phyloP scores from a whole-genome alignment of 2,113 vertebrate genomes.

The Amphilophus citrinellus region DNA sequence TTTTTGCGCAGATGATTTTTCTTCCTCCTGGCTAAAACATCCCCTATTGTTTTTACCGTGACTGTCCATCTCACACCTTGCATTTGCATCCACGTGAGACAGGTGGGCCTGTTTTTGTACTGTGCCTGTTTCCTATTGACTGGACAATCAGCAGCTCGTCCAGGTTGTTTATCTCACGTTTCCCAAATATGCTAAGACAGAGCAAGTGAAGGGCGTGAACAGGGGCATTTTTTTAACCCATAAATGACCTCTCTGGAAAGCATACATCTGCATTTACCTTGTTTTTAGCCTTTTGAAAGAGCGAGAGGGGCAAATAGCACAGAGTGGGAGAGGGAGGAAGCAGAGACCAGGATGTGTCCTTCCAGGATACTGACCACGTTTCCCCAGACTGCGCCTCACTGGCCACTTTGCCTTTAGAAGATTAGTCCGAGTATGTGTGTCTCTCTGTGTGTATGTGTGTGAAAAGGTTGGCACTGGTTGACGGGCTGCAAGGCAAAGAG shows the following conservation, averaged over 20 bases:
- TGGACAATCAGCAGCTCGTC: conserved; percentile 32
- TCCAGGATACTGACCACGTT: conserved; percentile 39
- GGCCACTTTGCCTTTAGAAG: conserved; percentile 48
- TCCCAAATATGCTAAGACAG: not conserved
- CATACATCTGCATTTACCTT: conserved; percentile 8
- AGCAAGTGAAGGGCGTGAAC: conserved; percentile 27
- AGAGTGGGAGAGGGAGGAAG: not conserved
- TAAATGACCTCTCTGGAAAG: conserved; percentile 10
- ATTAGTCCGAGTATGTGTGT: conserved; percentile 36
- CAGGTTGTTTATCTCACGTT: conserved; percentile 39
- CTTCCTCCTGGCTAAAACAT: conserved; percentile 37
- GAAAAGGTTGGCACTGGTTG: conserved; percentile 7
- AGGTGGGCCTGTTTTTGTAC: conserved; percentile 6
- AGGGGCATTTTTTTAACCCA: conserved; percentile 8
- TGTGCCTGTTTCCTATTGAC: conserved; percentile 13
- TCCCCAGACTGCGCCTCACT: conserved; percentile 10
- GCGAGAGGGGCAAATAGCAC: not conserved
- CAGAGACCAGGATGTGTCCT: conserved; percentile 27
- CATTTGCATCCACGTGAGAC: conserved; percentile 18
- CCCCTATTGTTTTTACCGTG: conserved; percentile 26
- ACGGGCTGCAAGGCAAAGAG: conserved; percentile 33
- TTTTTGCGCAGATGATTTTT: not conserved
- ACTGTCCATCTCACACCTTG: conserved; percentile 38
- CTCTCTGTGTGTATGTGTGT: not conserved
- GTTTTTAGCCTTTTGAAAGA: not conserved